phyloP scores from a whole-genome alignment of 2,888 invertebrate species.

The Eupithecia insigniata region DNA sequence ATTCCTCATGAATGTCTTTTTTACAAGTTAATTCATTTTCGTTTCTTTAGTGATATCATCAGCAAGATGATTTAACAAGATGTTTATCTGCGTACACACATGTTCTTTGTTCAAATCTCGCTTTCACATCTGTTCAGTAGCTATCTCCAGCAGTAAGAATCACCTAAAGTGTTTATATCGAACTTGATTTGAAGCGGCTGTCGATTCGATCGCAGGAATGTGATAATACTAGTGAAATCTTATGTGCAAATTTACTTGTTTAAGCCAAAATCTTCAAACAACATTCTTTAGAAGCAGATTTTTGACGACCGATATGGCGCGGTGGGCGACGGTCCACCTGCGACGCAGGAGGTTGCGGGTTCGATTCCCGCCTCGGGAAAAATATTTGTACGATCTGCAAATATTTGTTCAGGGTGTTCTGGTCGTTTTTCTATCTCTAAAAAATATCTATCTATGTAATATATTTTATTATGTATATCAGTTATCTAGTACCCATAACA shows the following conservation, averaged over 20 bases:
- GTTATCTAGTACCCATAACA: no score
- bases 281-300: not conserved
- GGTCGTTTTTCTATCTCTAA: no score
- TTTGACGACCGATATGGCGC: no score
- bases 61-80: not conserved
- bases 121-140: slow-evolving; percentile 6
- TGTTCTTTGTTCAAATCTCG: slow-evolving; percentile 2
- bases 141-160: not conserved
- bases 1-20: not conserved
- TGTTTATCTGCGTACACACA: not conserved
- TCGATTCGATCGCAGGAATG: not conserved
- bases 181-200: slow-evolving; percentile 1
- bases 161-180: not conserved
- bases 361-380: no score
- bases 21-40: not conserved
- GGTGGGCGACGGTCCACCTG: no score
- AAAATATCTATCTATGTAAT: no score
- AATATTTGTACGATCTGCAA: no score
- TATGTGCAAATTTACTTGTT: slow-evolving; percentile 9
- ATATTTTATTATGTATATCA: no score
- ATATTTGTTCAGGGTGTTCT: no score
- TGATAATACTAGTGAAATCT: not conserved
- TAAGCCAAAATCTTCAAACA: not conserved
- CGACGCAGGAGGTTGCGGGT: no score
- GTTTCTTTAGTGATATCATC: not conserved